Base-by-base conservation (phyloP, 2,113 vertebrate species). In the Myrmecophaga tridactyla region DNA sequence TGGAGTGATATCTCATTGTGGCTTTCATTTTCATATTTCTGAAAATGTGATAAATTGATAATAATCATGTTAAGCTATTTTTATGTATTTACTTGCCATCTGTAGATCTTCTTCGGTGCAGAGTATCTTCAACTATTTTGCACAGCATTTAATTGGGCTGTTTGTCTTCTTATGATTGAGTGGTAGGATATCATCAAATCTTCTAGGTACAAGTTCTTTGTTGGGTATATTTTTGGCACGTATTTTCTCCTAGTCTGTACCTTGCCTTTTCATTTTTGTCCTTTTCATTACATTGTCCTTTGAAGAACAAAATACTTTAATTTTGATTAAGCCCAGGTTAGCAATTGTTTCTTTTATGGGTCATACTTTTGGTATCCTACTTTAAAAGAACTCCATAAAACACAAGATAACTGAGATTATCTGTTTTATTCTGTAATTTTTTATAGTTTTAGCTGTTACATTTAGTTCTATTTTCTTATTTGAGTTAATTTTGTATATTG, bases 231-330 rank as follows among this genome's bases (percentile, higher is more conserved):
- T 17, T 67, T 82, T 82, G 76, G n/a, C 11, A 80, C 56, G 46
- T 82, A 63, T 78, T 31, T 78, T 63, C 73, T 86, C 20, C 31
- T 39, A 7, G 23, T 70, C 51, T 62, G 4, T 93, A 34, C 2
- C n/a, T 85, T 70, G 25, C 11, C 14, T 90, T 92, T 89, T 85
- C 20, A n/a, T 39, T 88, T 95, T 90, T 92, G 86, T 85, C 20
- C 29, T 39, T 88, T 95, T 91, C 31, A 91, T 73, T 41, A 34
- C 4, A 43, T 67, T 90, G 2, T 72, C 78, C n/a, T 43, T 87
- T 84, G 56, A 87, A 87, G 56, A 93, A 46, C 21, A 67, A 73
- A 87, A 76, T 0, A 41, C 29, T 85, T 75, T 48, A 67, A 84
- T 72, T 80, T 60, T 63, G 62, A 65, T 65, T 48, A 58, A 58